Base-by-base conservation (phyloP, 2,888 invertebrate species). In the Masnerella sp. region DNA sequence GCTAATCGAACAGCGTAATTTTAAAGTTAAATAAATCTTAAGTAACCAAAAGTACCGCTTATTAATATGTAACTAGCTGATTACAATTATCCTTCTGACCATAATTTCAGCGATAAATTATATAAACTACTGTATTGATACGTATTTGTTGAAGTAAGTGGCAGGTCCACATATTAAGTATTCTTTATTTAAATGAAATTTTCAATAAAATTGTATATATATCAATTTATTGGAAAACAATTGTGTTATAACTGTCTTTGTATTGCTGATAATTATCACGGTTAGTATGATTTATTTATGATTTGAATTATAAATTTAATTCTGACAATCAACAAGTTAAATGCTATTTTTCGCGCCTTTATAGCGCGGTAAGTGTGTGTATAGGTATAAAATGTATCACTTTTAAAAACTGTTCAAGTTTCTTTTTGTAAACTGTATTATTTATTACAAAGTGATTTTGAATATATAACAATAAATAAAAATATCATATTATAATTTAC, bases 101-200 rank as follows among this genome's bases (percentile, higher is more conserved):
- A 15, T 34, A 58, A 11, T 18, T 17, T n/a, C 49, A 17, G 38
- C 40, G 14, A 11, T 8, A n/a, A 43, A 42, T 54, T 38, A 54
- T 54, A 38, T 54, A 47, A 47, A 42, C 17, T 14, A 49, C 42
- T 70, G 49, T 70, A 62, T 64, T 64, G 36, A 64, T 36, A 42
- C 42, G 8, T 62, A 70, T 62, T 61, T 69, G 59, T 69, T 62
- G 69, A 12, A 43, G 62, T 51, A 38, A 58, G 71, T 71, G 71
- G 71, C 71, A 58, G 71, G 71, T 59, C 71, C 71, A 71, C 64
- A 40, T 36, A 70, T 64, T 43, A 58, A 71, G 58, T 43, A 64
- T 71, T 64, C 32, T 70, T 56, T 64, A 62, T 62, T 64, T 54
- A 56, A 34, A 62, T 62, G 62, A 51, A 62, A 64, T 70, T 61